phyloP scores from a whole-genome alignment of 2,797 vertebrate species.

The Acropternis orthonyx region DNA sequence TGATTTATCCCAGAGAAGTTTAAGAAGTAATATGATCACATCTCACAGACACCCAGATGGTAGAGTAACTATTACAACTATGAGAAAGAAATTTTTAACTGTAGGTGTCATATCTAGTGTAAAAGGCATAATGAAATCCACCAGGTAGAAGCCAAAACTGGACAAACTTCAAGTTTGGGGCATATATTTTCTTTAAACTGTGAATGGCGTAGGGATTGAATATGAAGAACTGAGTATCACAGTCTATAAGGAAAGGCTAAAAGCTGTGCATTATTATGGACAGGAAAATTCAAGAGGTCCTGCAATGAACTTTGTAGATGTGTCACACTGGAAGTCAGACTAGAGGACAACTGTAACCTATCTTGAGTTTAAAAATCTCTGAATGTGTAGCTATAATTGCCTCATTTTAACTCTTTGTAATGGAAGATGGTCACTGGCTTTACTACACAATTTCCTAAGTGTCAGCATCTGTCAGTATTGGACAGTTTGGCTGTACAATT shows the following conservation, averaged over 20 bases:
- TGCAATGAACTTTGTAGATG: neutral
- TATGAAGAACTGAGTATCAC: neutral
- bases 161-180: neutral
- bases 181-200: neutral
- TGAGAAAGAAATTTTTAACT: slow-evolving; percentile 28
- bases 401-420: slow-evolving; percentile 50
- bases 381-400: neutral
- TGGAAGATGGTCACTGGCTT: slow-evolving; percentile 21
- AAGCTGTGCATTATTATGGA: neutral
- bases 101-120: neutral
- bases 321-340: neutral
- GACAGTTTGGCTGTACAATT: neutral
- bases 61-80: neutral
- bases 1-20: slow-evolving; percentile 51
- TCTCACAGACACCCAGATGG: neutral
- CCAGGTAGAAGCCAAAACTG: neutral
- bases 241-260: neutral
- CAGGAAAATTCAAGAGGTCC: neutral
- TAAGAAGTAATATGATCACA: slow-evolving; percentile 29
- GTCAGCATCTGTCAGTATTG: neutral
- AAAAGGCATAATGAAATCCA: slow-evolving; percentile 16
- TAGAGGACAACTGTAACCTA: neutral
- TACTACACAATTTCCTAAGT: neutral
- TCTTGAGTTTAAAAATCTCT: neutral
- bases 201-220: neutral